Percentiles rank a stretch among this genome's conserved stretches.
Conservation (phyloP, 2,113 vertebrate species). For the Brachypodius melanocephalos region DNA sequence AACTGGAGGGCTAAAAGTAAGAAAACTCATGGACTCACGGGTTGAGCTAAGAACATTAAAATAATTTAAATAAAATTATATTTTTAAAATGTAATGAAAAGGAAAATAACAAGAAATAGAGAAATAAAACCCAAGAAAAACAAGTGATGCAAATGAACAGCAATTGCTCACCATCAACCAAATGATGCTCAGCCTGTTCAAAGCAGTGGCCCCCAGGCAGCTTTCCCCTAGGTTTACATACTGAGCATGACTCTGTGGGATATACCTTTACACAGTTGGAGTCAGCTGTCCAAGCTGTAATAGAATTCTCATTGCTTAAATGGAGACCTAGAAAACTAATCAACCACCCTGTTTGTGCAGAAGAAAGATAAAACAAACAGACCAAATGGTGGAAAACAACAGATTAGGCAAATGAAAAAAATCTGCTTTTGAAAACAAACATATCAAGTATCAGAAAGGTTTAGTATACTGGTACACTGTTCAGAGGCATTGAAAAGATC, state of each 20-base stretch:
- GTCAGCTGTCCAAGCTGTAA: background rate
- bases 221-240: background rate
- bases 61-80: background rate
- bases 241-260: background rate
- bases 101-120: background rate
- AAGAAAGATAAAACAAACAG: background rate
- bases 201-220: background rate
- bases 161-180: background rate
- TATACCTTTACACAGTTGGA: background rate
- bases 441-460: background rate
- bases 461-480: background rate
- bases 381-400: background rate
- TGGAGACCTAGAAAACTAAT: background rate
- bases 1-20: background rate
- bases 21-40: background rate
- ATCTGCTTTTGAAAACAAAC: slow-evolving; percentile 9
- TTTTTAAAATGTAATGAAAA: background rate
- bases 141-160: background rate
- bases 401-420: background rate
- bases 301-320: background rate
- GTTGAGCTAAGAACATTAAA: background rate
- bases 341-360: background rate
- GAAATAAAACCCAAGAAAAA: background rate
- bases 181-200: background rate
- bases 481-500: background rate